Conservation (phyloP, 2,797 vertebrate species). For the Xenops minutus region DNA sequence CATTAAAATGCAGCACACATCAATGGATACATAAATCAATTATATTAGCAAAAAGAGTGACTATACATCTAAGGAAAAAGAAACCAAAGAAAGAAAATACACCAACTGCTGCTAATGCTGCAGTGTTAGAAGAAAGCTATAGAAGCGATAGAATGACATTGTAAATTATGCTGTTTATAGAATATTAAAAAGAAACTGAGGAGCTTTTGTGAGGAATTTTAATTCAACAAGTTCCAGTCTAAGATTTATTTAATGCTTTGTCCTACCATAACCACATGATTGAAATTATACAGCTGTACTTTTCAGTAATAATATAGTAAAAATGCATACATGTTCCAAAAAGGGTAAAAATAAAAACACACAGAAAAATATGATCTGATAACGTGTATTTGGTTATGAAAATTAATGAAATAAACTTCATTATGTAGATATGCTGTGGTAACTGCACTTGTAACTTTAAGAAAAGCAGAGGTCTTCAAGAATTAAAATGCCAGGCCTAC, state of each 20-base stretch:
- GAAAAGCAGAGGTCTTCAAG: not conserved
- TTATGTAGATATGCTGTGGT: not conserved
- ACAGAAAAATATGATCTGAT: not conserved
- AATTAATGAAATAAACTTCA: not conserved
- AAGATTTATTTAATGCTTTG: constrained; percentile 2
- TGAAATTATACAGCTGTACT: not conserved
- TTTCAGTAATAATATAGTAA: not conserved
- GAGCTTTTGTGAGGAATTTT: constrained; percentile 24
- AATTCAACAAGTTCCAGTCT: constrained; percentile 7
- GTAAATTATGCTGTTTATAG: constrained; percentile 17
- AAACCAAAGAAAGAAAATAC: not conserved
- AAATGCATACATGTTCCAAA: not conserved
- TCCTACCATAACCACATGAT: not conserved
- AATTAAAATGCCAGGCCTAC: not conserved
- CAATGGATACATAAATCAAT: not conserved
- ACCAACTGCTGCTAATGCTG: not conserved
- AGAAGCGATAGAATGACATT: not conserved
- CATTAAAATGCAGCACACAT: constrained; percentile 28
- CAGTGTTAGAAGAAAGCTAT: not conserved
- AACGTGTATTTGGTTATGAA: not conserved
- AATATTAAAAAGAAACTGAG: constrained; percentile 2
- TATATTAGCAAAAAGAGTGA: not conserved
- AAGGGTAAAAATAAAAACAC: not conserved
- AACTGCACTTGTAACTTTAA: not conserved
- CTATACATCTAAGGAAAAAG: not conserved